phyloP scores from a whole-genome alignment of 2,888 invertebrate genomes.

The Trichogramma dendrolimi region DNA sequence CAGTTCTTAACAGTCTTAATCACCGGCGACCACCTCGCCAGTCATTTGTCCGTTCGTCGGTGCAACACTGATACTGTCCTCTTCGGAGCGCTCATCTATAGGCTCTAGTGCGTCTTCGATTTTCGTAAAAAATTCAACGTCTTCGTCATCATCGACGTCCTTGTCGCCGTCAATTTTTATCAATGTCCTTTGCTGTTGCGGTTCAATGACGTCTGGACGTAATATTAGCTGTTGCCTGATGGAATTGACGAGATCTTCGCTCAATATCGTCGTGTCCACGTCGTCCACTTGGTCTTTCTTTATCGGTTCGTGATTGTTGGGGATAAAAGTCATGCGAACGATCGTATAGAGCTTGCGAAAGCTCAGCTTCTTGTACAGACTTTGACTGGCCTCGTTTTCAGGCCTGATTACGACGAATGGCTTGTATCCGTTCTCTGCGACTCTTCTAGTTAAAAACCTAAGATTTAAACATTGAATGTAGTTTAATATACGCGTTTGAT shows the following conservation, averaged over 20 bases:
- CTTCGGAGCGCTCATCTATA: constrained; percentile 29
- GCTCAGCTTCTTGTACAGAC: constrained; percentile 77
- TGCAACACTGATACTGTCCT: constrained; percentile 26
- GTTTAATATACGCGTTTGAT: not conserved
- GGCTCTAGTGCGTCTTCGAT: constrained; percentile 28
- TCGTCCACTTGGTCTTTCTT: constrained; percentile 29
- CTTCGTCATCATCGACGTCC: constrained; percentile 33
- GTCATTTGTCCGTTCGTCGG: constrained; percentile 14
- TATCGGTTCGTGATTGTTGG: constrained; percentile 48
- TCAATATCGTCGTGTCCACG: constrained; percentile 32
- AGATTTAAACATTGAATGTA: constrained; percentile 15
- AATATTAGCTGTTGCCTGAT: constrained; percentile 33
- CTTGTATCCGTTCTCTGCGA: constrained; percentile 70
- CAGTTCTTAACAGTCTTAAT: not conserved
- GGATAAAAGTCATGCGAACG: constrained; percentile 57
- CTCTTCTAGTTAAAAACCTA: constrained; percentile 55
- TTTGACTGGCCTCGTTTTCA: constrained; percentile 81
- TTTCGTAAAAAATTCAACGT: constrained; percentile 14
- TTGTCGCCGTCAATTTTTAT: constrained; percentile 35
- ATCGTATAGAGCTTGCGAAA: constrained; percentile 70
- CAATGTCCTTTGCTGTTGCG: constrained; percentile 30
- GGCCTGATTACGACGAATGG: constrained; percentile 84
- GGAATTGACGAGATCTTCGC: constrained; percentile 42
- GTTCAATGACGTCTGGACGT: not conserved
- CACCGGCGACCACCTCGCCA: not conserved